Conservation (phyloP, 1,140 invertebrate species). For the Drosophila baimaii region DNA sequence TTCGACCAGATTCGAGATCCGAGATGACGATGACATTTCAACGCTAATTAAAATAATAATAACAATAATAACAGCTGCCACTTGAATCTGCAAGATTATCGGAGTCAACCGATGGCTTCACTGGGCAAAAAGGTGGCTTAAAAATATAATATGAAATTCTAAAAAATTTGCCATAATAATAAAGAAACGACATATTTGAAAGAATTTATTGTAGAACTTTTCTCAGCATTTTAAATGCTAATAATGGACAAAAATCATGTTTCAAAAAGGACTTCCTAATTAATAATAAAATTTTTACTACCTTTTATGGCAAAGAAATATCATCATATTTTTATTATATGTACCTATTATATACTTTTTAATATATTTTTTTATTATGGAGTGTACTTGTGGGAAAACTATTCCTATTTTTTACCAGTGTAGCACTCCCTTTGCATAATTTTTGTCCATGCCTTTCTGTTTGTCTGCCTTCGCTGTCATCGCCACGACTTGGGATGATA, state of each 20-base stretch:
- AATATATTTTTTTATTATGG: background rate
- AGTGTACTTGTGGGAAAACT: too few relatives aligned
- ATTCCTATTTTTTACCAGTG: background rate
- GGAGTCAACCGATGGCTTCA: background rate
- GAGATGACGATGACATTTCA: constrained; percentile 69
- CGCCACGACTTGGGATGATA: constrained; percentile 57
- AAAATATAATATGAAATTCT: too few relatives aligned
- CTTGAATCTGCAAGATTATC: constrained; percentile 72
- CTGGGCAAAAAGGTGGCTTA: background rate
- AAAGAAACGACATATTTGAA: too few relatives aligned
- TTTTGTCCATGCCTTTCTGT: background rate
- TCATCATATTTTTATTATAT: background rate
- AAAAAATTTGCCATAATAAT: too few relatives aligned
- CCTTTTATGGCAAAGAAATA: too few relatives aligned
- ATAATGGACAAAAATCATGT: too few relatives aligned
- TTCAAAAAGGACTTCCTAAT: too few relatives aligned
- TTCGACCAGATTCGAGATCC: constrained; percentile 5
- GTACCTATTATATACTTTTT: background rate
- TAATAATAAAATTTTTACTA: too few relatives aligned
- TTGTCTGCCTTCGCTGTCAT: constrained; percentile 34
- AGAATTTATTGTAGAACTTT: too few relatives aligned
- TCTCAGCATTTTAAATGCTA: too few relatives aligned
- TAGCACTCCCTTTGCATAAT: constrained; percentile 12
- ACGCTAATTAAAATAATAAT: constrained; percentile 81
- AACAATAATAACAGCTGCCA: constrained; percentile 77